Percentiles rank a stretch among this genome's conserved stretches.
These are phyloP conservation scores for Todiramphus chloris DNA, from an alignment of 2,113 vertebrate genomes.

Conservation along the genomic window DNA sequence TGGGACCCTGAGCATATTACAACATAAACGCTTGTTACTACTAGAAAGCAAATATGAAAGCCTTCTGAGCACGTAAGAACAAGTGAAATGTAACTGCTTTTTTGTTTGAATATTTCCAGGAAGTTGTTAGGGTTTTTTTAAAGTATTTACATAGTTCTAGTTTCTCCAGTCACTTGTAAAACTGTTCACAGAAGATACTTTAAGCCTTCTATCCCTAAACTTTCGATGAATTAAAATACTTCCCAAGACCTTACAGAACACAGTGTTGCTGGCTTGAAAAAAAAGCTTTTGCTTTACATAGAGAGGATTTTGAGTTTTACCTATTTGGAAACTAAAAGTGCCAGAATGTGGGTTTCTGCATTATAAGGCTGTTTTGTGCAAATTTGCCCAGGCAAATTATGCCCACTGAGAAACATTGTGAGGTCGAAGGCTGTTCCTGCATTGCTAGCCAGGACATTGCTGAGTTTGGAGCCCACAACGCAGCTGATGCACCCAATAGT, in stretches of 20 bases:
- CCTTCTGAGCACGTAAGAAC: rapidly evolving
- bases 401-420: rapidly evolving
- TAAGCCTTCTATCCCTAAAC: neutral
- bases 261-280: neutral
- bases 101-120: neutral
- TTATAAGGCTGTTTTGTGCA: neutral
- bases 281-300: neutral
- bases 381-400: neutral
- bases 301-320: neutral
- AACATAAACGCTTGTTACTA: rapidly evolving
- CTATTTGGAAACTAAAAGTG: rapidly evolving
- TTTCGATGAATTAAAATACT: neutral
- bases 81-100: neutral
- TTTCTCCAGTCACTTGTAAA: neutral
- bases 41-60: rapidly evolving
- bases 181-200: neutral
- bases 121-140: neutral
- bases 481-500: rapidly evolving
- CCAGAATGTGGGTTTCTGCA: neutral
- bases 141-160: neutral
- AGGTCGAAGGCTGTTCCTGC: rapidly evolving
- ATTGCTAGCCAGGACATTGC: rapidly evolving
- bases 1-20: too few species aligned
- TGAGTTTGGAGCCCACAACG: neutral
- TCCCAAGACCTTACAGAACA: neutral